These are phyloP conservation scores for Pygoscelis adeliae DNA, from an alignment of 2,113 vertebrate genomes.

Conservation along the genomic window DNA sequence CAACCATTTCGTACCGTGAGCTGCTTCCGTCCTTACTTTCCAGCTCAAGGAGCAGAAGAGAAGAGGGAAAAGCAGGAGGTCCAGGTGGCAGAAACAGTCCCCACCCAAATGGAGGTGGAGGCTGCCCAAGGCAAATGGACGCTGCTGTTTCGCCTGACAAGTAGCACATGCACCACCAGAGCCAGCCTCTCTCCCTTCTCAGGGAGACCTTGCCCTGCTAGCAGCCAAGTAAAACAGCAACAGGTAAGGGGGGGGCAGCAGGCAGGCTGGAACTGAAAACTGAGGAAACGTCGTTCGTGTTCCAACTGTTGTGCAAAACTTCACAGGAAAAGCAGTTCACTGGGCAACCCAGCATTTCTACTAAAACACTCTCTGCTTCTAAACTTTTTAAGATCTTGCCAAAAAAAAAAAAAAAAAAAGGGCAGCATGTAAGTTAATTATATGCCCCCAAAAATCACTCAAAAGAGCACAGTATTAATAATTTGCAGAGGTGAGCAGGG, in stretches of 20 bases:
- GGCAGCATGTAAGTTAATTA: not conserved
- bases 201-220: not conserved
- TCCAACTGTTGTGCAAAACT: not conserved
- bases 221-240: not conserved
- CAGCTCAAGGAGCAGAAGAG: not conserved
- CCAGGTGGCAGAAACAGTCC: not conserved
- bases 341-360: not conserved
- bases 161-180: not conserved
- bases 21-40: not conserved
- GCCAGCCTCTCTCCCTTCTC: not conserved
- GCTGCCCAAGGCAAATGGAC: not conserved
- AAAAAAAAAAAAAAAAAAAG: not conserved
- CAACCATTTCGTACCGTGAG: not conserved
- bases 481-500: not conserved
- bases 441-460: not conserved
- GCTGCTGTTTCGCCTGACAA: rapidly evolving
- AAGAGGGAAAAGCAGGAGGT: not conserved
- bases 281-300: not conserved
- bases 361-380: not conserved
- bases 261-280: not conserved
- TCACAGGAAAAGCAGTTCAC: not conserved
- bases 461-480: not conserved
- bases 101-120: not conserved
- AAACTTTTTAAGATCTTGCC: not conserved
- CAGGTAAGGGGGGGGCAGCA: not conserved